These are phyloP conservation scores for Eledona agricola DNA, from an alignment of 2,888 invertebrate genomes.

Conservation along the genomic window DNA sequence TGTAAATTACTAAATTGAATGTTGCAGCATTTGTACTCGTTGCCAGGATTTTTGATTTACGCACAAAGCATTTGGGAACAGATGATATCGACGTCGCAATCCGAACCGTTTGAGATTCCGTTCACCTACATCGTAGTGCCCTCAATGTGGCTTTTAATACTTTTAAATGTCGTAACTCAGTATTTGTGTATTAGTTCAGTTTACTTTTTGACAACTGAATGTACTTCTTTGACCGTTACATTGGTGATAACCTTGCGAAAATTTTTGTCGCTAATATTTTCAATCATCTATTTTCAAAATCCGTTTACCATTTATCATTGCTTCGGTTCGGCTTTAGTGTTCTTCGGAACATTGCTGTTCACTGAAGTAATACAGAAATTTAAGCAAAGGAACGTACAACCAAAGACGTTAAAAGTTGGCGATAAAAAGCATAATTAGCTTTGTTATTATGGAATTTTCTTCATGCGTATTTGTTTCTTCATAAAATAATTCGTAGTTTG, in stretches of 20 bases:
- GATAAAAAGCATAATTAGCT: slow-evolving; percentile 10
- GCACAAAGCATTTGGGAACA: slow-evolving; percentile 81
- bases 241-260: slow-evolving; percentile 95
- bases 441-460: too few species aligned
- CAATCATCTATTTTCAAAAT: slow-evolving; percentile 93
- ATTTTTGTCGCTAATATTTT: slow-evolving; percentile 94
- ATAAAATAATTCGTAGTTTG: too few species aligned
- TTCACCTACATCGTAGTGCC: slow-evolving; percentile 73
- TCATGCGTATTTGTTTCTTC: too few species aligned
- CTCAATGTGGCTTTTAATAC: slow-evolving; percentile 77
- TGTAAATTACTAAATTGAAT: too few species aligned
- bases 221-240: slow-evolving; percentile 93
- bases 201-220: slow-evolving; percentile 92
- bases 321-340: slow-evolving; percentile 89
- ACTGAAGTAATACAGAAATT: slow-evolving; percentile 70
- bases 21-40: slow-evolving; percentile 83
- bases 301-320: slow-evolving; percentile 92
- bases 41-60: slow-evolving; percentile 89
- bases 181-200: slow-evolving; percentile 95
- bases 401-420: slow-evolving; percentile 1
- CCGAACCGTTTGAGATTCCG: slow-evolving; percentile 68
- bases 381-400: not conserved
- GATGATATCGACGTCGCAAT: slow-evolving; percentile 74
- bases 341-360: slow-evolving; percentile 92
- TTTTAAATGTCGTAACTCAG: slow-evolving; percentile 88